Evolutionary conservation across 2,113 vertebrate genomes (phyloP).

Genomic region (Elachura formosa): DNA sequence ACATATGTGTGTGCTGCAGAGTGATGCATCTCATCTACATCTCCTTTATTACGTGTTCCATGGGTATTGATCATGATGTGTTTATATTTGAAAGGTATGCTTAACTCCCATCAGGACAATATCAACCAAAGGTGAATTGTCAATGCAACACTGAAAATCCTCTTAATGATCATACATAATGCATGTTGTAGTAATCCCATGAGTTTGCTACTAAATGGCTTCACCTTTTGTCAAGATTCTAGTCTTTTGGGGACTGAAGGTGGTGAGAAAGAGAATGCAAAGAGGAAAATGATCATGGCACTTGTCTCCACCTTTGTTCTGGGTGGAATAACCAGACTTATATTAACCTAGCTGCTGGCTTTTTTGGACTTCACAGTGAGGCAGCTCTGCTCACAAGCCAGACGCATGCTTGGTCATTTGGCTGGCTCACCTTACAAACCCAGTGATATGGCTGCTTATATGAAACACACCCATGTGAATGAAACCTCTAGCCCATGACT

Average conservation of each 20-base stretch:
- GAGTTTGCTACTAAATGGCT: neutral
- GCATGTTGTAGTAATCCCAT: neutral
- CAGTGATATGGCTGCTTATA: neutral
- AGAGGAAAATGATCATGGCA: fast-evolving
- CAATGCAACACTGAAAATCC: neutral
- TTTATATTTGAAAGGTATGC: neutral
- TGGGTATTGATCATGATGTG: neutral
- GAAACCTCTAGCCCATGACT: neutral
- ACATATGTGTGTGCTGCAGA: fast-evolving
- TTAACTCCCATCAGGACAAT: neutral
- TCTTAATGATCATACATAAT: too few species aligned
- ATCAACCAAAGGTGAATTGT: neutral
- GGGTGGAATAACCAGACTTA: neutral
- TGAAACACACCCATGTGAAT: neutral
- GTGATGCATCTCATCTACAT: neutral
- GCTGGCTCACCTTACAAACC: neutral
- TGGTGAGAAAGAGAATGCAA: neutral
- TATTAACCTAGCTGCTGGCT: neutral
- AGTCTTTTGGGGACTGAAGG: neutral
- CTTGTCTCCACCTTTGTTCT: neutral
- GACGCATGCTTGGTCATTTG: fast-evolving
- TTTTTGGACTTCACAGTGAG: neutral
- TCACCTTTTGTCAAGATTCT: neutral
- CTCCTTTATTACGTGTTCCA: neutral
- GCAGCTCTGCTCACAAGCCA: neutral